These are phyloP conservation scores for Falco cherrug DNA, from an alignment of 2,797 vertebrate genomes.

Conservation along the genomic window DNA sequence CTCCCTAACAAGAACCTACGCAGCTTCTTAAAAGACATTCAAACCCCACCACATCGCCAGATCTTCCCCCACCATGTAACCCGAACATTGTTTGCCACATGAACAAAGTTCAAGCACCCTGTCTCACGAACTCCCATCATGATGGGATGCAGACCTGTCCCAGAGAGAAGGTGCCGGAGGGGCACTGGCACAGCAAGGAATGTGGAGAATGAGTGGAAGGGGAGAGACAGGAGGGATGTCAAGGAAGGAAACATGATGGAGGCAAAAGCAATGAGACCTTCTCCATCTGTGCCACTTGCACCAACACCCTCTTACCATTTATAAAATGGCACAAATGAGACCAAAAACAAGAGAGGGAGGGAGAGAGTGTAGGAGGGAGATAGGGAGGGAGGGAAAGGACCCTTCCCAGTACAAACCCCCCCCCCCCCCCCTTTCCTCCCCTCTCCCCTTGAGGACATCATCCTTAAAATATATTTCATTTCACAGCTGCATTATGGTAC, in stretches of 20 bases:
- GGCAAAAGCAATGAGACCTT: not conserved
- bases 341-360: not conserved
- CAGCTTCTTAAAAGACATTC: not conserved
- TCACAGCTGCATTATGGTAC: slow-evolving; percentile 86
- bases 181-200: accelerated
- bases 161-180: not conserved
- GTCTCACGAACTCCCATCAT: accelerated
- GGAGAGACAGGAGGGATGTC: not conserved
- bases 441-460: slow-evolving; percentile 82
- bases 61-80: not conserved
- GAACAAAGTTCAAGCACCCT: not conserved
- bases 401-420: not conserved
- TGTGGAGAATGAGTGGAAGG: not conserved
- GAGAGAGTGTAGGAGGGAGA: not conserved
- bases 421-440: not conserved
- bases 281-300: not conserved
- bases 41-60: not conserved
- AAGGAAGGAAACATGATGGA: not conserved
- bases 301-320: not conserved
- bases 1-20: not conserved
- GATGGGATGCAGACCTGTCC: no score
- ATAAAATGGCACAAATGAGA: not conserved
- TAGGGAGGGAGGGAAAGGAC: not conserved
- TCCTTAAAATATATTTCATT: slow-evolving; percentile 85
- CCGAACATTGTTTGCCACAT: not conserved